Conservation (phyloP, 2,113 vertebrate genomes). For the Phalacrocorax aristotelis region DNA sequence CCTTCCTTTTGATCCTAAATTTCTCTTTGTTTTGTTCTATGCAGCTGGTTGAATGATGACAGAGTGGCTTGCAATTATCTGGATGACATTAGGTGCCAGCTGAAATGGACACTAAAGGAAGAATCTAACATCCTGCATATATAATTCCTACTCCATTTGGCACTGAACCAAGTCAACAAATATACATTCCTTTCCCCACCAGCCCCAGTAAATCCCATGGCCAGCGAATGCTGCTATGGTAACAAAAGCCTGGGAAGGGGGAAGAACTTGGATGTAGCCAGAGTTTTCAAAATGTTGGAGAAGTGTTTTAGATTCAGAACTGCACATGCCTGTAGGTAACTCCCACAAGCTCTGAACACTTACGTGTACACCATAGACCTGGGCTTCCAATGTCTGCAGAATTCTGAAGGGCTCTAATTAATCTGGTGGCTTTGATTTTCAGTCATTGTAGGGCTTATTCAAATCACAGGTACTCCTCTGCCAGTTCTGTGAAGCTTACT, state of each 20-base stretch:
- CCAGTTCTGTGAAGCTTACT: slow-evolving; percentile 54
- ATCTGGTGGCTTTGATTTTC: slow-evolving; percentile 59
- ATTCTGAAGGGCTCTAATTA: slow-evolving; percentile 56
- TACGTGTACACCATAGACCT: not conserved
- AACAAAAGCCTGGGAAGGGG: slow-evolving; percentile 37
- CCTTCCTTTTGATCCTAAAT: slow-evolving; percentile 72
- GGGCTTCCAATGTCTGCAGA: slow-evolving; percentile 1
- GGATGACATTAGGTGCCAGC: slow-evolving; percentile 74
- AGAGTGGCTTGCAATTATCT: slow-evolving; percentile 76
- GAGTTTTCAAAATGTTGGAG: slow-evolving; percentile 54
- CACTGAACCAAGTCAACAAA: slow-evolving; percentile 69
- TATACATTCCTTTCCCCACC: slow-evolving; percentile 18
- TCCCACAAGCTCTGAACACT: slow-evolving; percentile 31
- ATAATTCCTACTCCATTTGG: slow-evolving; percentile 73
- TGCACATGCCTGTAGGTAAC: not conserved
- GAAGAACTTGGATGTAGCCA: slow-evolving; percentile 37
- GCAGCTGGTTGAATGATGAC: slow-evolving; percentile 77
- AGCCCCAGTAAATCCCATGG: slow-evolving; percentile 49
- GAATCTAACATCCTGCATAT: slow-evolving; percentile 68
- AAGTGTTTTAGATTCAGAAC: slow-evolving; percentile 44
- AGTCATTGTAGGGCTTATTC: slow-evolving; percentile 65
- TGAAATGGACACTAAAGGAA: slow-evolving; percentile 82
- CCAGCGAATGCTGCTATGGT: slow-evolving; percentile 69
- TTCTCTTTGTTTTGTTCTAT: slow-evolving; percentile 77
- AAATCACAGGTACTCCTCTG: slow-evolving; percentile 72